Evolutionary conservation across 2,113 vertebrate genomes (phyloP).

Genomic region (Oceanites oceanicus): DNA sequence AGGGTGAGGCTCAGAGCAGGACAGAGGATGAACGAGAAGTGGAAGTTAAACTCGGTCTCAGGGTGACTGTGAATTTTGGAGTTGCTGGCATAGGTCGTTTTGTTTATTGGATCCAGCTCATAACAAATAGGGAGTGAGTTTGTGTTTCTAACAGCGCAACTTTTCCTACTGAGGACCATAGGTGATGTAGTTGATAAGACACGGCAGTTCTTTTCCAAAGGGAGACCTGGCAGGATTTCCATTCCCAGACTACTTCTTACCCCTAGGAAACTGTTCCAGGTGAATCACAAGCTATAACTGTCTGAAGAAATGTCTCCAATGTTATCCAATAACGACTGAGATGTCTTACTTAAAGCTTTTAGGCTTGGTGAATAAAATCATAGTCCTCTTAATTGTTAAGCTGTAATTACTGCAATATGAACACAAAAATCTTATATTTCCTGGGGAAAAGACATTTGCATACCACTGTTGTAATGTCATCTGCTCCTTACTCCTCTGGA

Average conservation of each 20-base stretch:
- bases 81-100: constrained; percentile 13
- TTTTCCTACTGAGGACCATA: background rate
- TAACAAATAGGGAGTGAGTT: constrained; percentile 49
- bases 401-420: constrained; percentile 51
- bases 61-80: constrained; percentile 41
- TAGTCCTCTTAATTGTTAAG: constrained; percentile 49
- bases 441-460: constrained; percentile 55
- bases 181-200: background rate
- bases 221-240: background rate
- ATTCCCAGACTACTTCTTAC: constrained; percentile 27
- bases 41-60: constrained; percentile 21
- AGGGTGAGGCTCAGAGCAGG: background rate
- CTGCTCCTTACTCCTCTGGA: constrained; percentile 33
- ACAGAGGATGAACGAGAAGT: background rate
- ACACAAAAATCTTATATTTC: constrained; percentile 41
- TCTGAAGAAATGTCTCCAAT: constrained; percentile 37
- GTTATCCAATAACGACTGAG: constrained; percentile 39
- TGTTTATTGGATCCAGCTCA: constrained; percentile 43
- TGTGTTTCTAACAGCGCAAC: constrained; percentile 16
- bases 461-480: constrained; percentile 47
- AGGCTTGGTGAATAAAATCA: constrained; percentile 30
- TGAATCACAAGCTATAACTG: constrained; percentile 35
- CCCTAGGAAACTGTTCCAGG: constrained; percentile 44
- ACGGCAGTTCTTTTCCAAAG: background rate
- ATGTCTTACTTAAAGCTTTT: constrained; percentile 47